Conservation (phyloP, 2,888 invertebrate genomes). For the Pammene fasciana region DNA sequence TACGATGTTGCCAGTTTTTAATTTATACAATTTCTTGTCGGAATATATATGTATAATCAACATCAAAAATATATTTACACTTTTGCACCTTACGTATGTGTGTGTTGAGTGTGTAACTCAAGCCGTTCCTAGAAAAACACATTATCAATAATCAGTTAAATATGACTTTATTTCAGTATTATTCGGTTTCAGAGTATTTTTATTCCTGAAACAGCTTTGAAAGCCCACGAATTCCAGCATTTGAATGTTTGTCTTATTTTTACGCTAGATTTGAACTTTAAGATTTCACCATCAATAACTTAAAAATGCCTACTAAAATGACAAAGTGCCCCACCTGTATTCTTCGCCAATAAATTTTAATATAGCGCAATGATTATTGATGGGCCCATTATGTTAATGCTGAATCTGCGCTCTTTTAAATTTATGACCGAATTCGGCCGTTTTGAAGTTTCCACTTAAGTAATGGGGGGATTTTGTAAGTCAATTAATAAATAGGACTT, state of each 20-base stretch:
- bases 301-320: background rate
- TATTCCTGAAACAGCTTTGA: no score
- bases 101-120: no score
- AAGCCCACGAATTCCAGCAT: no score
- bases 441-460: conserved; percentile 26
- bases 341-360: conserved; percentile 56
- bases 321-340: conserved; percentile 36
- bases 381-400: conserved; percentile 57
- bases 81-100: no score
- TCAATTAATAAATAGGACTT: conserved; percentile 34
- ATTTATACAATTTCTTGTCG: no score
- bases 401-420: conserved; percentile 40
- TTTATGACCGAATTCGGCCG: conserved; percentile 34
- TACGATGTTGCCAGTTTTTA: no score
- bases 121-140: no score
- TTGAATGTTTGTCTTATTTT: background rate
- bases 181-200: no score
- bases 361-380: conserved; percentile 62
- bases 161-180: no score
- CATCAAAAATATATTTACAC: no score
- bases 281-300: background rate
- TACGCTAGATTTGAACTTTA: background rate
- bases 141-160: no score
- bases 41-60: no score
- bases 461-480: conserved; percentile 25